Conservation (phyloP, 1,140 invertebrate genomes). For the Euura saliciscinereae region DNA sequence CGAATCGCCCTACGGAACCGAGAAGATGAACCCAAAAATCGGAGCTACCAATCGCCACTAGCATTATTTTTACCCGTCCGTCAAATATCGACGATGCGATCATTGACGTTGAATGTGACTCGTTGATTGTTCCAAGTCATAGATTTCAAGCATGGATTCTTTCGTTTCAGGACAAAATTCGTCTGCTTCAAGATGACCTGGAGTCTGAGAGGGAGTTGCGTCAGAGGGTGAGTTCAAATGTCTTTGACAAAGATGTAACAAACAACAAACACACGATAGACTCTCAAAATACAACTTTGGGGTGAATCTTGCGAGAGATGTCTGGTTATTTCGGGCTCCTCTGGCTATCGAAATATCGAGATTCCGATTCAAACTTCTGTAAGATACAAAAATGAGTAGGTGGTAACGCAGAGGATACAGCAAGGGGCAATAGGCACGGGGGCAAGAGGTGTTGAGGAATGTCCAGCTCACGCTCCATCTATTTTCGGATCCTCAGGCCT, state of each 20-base stretch:
- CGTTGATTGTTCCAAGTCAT: neutral
- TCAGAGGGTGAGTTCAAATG: constrained; percentile 83
- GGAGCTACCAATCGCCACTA: no score
- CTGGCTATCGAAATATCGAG: constrained; percentile 21
- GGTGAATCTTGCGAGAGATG: neutral
- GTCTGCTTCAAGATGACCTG: constrained; percentile 95
- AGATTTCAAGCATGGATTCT: constrained; percentile 9
- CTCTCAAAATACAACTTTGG: neutral
- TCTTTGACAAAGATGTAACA: neutral
- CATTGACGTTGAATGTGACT: no score
- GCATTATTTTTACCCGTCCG: no score
- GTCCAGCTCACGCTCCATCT: constrained; percentile 52
- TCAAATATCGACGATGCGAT: no score
- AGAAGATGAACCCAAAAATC: no score
- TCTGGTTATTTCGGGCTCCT: constrained; percentile 31
- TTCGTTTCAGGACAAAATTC: constrained; percentile 93
- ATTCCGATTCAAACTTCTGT: constrained; percentile 23
- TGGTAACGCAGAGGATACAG: constrained; percentile 6
- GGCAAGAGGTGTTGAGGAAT: constrained; percentile 47
- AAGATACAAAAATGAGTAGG: constrained; percentile 17
- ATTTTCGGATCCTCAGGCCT: constrained; percentile 48
- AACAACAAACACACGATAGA: neutral
- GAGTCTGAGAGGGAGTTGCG: constrained; percentile 96
- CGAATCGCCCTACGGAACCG: no score
- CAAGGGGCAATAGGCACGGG: constrained; percentile 13